phyloP scores from a whole-genome alignment of 2,888 invertebrate genomes.

The Anodontia alba region DNA sequence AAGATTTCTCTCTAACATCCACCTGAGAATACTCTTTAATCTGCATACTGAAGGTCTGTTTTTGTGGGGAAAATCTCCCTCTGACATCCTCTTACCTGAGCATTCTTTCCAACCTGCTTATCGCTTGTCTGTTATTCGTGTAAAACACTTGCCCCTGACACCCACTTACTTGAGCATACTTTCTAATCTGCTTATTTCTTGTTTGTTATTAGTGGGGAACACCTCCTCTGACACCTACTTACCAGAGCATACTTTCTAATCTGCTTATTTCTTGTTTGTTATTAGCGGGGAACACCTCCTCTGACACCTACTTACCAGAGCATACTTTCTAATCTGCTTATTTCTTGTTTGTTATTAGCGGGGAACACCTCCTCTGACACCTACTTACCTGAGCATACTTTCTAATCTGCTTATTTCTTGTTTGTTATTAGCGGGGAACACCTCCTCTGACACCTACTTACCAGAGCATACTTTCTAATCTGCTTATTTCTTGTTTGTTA shows the following conservation, averaged over 20 bases:
- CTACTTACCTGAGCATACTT: constrained; percentile 87
- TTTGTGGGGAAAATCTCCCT: too few species aligned
- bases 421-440: constrained; percentile 92
- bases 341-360: too few species aligned
- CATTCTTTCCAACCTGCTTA: too few species aligned
- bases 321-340: too few species aligned
- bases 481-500: constrained; percentile 89
- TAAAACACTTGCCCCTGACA: too few species aligned
- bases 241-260: constrained; percentile 87
- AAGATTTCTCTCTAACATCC: constrained; percentile 93
- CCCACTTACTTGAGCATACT: too few species aligned
- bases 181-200: constrained; percentile 88
- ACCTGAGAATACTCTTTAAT: too few species aligned
- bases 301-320: too few species aligned
- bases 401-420: constrained; percentile 89
- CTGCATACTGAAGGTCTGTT: too few species aligned
- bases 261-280: constrained; percentile 89
- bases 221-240: constrained; percentile 92
- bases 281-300: constrained; percentile 93
- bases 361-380: too few species aligned
- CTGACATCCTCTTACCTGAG: too few species aligned
- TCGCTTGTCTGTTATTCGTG: too few species aligned
- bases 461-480: constrained; percentile 87
- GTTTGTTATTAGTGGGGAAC: constrained; percentile 91
- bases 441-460: constrained; percentile 91